These are phyloP conservation scores for Diarsia dahlii DNA, from an alignment of 2,888 invertebrate species.

Conservation along the genomic window DNA sequence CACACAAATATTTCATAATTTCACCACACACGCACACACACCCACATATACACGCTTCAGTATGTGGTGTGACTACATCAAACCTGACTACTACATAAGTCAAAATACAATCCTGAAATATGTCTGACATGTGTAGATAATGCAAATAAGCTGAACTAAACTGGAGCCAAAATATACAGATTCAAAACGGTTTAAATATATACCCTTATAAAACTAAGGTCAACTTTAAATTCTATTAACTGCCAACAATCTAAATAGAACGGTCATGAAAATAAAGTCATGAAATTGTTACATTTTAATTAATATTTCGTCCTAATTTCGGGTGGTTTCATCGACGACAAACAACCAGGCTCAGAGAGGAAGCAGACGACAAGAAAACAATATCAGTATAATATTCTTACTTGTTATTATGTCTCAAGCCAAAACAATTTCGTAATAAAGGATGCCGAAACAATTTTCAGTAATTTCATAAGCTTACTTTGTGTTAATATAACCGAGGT, in stretches of 20 bases:
- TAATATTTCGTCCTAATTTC: slow-evolving; percentile 41
- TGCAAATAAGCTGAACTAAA: not conserved
- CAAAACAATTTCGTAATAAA: slow-evolving; percentile 59
- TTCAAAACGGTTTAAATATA: not conserved
- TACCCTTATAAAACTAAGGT: not conserved
- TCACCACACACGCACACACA: no score
- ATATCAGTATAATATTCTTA: slow-evolving; percentile 49
- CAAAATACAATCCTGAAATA: slow-evolving; percentile 6
- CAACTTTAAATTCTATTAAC: slow-evolving; percentile 10
- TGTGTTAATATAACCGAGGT: slow-evolving; percentile 62
- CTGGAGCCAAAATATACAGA: slow-evolving; percentile 8
- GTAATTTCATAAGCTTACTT: slow-evolving; percentile 64
- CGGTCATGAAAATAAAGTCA: slow-evolving; percentile 13
- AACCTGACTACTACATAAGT: not conserved
- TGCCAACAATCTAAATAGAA: slow-evolving; percentile 13
- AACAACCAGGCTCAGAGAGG: slow-evolving; percentile 21
- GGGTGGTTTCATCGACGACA: slow-evolving; percentile 33
- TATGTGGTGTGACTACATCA: no score
- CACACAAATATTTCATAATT: no score
- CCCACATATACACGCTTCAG: no score
- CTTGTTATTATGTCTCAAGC: slow-evolving; percentile 52
- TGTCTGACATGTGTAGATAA: slow-evolving; percentile 13
- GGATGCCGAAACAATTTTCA: slow-evolving; percentile 59
- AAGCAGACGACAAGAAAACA: slow-evolving; percentile 47
- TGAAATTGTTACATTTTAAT: slow-evolving; percentile 39